phyloP scores from a whole-genome alignment of 2,888 invertebrate species.

The Plutella xylostella region DNA sequence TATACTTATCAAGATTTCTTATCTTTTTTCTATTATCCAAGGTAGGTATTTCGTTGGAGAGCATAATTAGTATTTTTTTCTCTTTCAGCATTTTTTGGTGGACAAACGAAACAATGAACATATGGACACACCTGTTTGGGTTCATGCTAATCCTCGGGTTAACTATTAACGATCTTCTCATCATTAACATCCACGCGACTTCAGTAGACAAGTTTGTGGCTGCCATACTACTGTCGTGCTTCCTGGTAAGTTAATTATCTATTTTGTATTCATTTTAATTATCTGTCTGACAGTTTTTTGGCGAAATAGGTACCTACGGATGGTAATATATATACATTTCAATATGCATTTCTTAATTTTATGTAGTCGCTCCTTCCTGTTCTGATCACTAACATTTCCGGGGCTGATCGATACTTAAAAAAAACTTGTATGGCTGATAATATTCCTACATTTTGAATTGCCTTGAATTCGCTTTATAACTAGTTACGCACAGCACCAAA shows the following conservation, averaged over 20 bases:
- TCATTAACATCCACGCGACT: slow-evolving; percentile 83
- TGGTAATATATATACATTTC: too few species aligned
- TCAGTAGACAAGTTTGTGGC: slow-evolving; percentile 88
- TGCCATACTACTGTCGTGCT: slow-evolving; percentile 85
- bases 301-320: too few species aligned
- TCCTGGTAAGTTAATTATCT: slow-evolving; percentile 76
- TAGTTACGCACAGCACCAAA: neutral
- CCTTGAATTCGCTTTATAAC: neutral
- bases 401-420: too few species aligned
- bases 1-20: too few species aligned
- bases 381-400: too few species aligned
- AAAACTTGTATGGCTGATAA: too few species aligned
- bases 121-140: slow-evolving; percentile 95
- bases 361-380: too few species aligned
- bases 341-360: too few species aligned
- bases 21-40: neutral
- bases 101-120: slow-evolving; percentile 97
- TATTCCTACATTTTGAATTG: neutral
- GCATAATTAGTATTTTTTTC: slow-evolving; percentile 6
- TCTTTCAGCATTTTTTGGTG: slow-evolving; percentile 89
- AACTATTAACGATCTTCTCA: slow-evolving; percentile 84
- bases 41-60: neutral
- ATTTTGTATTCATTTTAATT: neutral
- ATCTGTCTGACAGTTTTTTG: too few species aligned
- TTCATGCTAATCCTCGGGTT: slow-evolving; percentile 85